These are phyloP conservation scores for Argyresthia albistria DNA, from an alignment of 2,888 invertebrate genomes.

Conservation along the genomic window DNA sequence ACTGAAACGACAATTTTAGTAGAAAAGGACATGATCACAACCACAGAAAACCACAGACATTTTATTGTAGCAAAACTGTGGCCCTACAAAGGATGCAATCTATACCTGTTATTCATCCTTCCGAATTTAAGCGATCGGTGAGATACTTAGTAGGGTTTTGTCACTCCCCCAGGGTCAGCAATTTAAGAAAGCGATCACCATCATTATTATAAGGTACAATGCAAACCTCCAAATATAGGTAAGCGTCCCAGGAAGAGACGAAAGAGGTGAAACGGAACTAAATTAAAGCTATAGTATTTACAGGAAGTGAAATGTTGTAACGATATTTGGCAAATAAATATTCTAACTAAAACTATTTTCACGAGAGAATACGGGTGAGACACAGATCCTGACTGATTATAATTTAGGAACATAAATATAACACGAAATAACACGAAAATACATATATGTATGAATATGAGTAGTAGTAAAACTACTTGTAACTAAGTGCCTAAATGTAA, in stretches of 20 bases:
- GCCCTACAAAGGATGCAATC: neutral
- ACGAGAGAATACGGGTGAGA: neutral
- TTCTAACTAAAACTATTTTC: slow-evolving; percentile 26
- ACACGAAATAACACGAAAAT: neutral
- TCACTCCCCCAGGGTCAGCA: no score
- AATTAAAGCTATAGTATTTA: slow-evolving; percentile 47
- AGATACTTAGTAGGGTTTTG: neutral
- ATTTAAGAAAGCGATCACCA: no score
- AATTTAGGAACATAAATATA: slow-evolving; percentile 1
- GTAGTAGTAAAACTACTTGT: no score
- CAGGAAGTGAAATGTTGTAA: slow-evolving; percentile 43
- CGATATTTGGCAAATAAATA: slow-evolving; percentile 56
- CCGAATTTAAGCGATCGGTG: neutral
- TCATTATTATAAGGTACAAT: no score
- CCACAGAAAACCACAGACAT: no score
- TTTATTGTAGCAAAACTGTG: neutral
- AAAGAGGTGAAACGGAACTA: neutral
- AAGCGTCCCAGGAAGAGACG: no score
- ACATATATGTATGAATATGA: neutral
- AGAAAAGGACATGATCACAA: neutral
- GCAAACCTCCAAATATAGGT: no score
- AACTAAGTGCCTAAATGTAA: no score
- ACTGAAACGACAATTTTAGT: neutral
- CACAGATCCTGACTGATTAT: neutral
- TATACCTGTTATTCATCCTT: neutral